A percentile compares a stretch with the other conserved stretches of the same genome.
These are phyloP conservation scores for Anguilla marmorata DNA, from an alignment of 2,797 vertebrate genomes.

Conservation along the genomic window DNA sequence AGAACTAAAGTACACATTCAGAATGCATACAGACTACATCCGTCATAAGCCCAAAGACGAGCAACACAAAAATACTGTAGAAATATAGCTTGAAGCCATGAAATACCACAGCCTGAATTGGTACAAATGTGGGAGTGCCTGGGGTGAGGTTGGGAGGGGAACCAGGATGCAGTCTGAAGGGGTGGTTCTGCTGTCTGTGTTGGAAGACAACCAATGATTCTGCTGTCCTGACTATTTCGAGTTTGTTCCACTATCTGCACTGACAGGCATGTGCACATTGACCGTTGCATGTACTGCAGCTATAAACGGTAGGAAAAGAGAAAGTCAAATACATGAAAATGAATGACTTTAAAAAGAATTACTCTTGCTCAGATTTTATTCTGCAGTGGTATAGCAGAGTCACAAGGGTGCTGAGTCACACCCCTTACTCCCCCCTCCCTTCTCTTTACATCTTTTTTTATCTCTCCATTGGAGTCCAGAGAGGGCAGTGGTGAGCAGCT, in stretches of 20 bases:
- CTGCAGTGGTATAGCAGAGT: background rate
- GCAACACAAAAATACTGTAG: background rate
- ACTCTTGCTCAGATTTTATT: background rate
- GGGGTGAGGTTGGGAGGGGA: background rate
- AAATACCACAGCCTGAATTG: background rate
- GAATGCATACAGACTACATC: background rate
- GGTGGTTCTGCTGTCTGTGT: background rate
- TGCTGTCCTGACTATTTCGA: background rate
- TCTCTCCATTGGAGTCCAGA: background rate
- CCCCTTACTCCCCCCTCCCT: background rate
- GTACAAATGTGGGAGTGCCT: background rate
- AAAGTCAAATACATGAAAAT: background rate
- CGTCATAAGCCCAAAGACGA: background rate
- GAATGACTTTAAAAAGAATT: background rate
- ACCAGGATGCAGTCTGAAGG: background rate
- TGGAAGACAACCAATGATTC: background rate
- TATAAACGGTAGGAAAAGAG: background rate
- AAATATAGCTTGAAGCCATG: background rate
- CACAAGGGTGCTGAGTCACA: conserved; percentile 13
- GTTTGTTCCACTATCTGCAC: background rate
- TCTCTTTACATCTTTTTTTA: background rate
- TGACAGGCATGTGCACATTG: background rate
- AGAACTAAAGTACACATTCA: background rate
- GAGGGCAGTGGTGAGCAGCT: conserved; percentile 3
- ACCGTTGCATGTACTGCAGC: background rate